These are phyloP conservation scores for Melanotaenia pygmaea DNA, from an alignment of 2,797 vertebrate genomes.

Conservation along the genomic window DNA sequence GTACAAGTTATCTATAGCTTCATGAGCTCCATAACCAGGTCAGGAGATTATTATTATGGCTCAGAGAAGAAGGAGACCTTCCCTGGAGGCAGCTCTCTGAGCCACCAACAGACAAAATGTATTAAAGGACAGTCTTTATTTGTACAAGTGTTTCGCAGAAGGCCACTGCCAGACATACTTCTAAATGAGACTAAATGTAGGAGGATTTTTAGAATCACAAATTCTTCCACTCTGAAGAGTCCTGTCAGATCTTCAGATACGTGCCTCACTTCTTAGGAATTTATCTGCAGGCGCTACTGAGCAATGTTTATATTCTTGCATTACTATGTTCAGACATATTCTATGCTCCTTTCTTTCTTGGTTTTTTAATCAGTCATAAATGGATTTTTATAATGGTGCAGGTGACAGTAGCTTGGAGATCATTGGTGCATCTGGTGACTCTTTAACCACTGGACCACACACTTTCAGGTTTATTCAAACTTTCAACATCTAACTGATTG, in stretches of 20 bases:
- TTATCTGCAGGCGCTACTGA: constrained; percentile 40
- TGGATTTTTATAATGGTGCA: constrained; percentile 19
- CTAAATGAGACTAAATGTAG: constrained; percentile 75
- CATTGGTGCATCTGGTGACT: constrained; percentile 23
- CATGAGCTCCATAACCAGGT: constrained; percentile 21
- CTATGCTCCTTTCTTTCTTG: constrained; percentile 6
- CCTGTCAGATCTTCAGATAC: constrained; percentile 57
- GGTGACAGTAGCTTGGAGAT: constrained; percentile 12
- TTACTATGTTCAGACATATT: constrained; percentile 1
- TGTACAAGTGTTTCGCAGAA: constrained; percentile 76
- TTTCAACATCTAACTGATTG: constrained; percentile 48
- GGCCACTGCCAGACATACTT: constrained; percentile 70
- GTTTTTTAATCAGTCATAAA: constrained; percentile 19
- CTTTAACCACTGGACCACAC: constrained; percentile 39
- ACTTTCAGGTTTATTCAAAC: constrained; percentile 43
- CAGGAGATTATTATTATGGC: constrained; percentile 50
- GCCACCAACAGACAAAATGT: constrained; percentile 53
- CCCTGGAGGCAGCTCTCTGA: constrained; percentile 47
- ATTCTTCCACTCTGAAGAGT: constrained; percentile 49
- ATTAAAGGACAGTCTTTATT: constrained; percentile 74
- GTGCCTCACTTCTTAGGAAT: constrained; percentile 73
- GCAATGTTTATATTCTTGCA: constrained; percentile 42
- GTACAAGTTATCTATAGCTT: not conserved
- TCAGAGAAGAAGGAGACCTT: constrained; percentile 62
- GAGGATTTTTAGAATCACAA: constrained; percentile 63